Evolutionary conservation across 2,888 invertebrate genomes (phyloP), one percentile per base, ranked within the genome.

Genomic region (Idaea dimidiata): DNA sequence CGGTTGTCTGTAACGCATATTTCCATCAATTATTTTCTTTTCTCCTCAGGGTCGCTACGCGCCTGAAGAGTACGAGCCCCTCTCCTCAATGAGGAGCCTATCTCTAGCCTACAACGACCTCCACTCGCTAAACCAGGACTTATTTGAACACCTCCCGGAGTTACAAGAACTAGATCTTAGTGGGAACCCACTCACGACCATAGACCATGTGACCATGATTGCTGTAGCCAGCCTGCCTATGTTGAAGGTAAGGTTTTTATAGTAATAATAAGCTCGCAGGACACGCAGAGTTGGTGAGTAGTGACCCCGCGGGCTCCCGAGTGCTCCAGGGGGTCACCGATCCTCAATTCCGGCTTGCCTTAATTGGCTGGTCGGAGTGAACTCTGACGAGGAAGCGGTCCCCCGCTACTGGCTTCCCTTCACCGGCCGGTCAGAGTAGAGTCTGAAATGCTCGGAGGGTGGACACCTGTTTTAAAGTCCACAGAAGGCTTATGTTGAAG

Each of bases 131-230:
- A 81, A 96, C 75, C 92, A 91, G 59, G 95, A 96, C 77, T 75
- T 97, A 1, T 97, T 98, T 80, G 95, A 96, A 73, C 97, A 97
- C 77, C 83, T 95, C 4, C 93, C 94, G 0, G 91, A 94, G 59
- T 79, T 98, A 54, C 94, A 95, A 70, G 93, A 93, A 16, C 82
- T 98, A 59, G 94, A 94, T 72, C 86, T 98, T 24, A 94, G 94
- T 67, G 93, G 94, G n/a, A 98, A 98, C 84, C 96, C 96, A 0
- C 89, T 98, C 16, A 89, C 89, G 16, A 89, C 94, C 0, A 93
- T 97, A 6, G 96, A 96, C 76, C 88, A 93, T 7, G 89, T 89
- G 16, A 95, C 96, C 0, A 75, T 93, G 0, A 87, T 94, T 0
- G 96, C 97, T 0, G 93, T 97, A 17, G 93, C 94, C 0, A 94